Evolutionary conservation across 1,140 invertebrate genomes (phyloP).

Genomic region (Solenopsis fugax): DNA sequence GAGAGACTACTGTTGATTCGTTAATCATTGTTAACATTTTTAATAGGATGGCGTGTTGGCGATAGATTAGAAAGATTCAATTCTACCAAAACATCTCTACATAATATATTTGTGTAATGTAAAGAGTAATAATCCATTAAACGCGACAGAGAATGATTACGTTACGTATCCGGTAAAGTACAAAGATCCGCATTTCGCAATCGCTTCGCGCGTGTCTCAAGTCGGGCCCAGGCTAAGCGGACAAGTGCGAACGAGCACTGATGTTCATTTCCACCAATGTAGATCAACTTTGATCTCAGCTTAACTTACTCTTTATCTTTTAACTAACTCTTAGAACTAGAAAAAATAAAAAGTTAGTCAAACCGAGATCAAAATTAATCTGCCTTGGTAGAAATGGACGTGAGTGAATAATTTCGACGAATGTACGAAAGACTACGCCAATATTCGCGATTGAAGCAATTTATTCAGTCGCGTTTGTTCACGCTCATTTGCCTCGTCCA

Average conservation of each 20-base stretch:
- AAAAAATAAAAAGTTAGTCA: no score
- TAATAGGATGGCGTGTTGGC: background rate
- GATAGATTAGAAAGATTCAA: conserved; percentile 20
- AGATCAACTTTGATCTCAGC: no score
- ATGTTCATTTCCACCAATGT: no score
- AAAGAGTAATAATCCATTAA: conserved; percentile 21
- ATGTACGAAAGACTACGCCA: background rate
- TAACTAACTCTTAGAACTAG: no score
- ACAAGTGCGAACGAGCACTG: background rate
- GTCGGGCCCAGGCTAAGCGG: background rate
- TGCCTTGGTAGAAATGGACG: no score
- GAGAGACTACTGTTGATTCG: background rate
- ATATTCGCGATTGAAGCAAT: background rate
- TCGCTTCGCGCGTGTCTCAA: conserved; percentile 9
- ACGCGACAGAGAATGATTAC: conserved; percentile 28
- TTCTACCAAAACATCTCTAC: conserved; percentile 38
- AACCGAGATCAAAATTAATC: no score
- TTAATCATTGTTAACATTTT: conserved; percentile 33
- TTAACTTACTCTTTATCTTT: no score
- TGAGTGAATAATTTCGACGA: background rate
- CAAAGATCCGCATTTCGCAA: conserved; percentile 47
- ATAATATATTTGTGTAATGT: conserved; percentile 17
- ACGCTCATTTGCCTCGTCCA: no score
- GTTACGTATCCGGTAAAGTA: conserved; percentile 49
- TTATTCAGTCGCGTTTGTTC: background rate